Percentiles rank a stretch among this genome's conserved stretches.
These are phyloP conservation scores for Halyomorpha halys DNA, from an alignment of 1,140 invertebrate species.

Conservation along the genomic window DNA sequence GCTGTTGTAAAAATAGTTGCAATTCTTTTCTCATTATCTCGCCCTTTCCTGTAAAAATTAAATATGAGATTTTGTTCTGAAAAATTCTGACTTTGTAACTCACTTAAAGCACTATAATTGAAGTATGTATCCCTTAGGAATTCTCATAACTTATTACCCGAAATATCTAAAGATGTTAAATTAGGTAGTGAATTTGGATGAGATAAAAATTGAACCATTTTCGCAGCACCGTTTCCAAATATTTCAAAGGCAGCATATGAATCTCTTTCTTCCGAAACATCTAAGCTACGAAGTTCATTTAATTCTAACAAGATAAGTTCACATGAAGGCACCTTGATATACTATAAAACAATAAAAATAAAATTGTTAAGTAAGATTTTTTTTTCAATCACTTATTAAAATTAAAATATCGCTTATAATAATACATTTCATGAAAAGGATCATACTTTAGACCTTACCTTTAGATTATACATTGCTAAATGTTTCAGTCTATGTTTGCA, in stretches of 20 bases:
- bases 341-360: constrained; percentile 10
- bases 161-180: constrained; percentile 56
- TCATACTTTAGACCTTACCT: constrained; percentile 34
- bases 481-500: constrained; percentile 51
- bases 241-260: constrained; percentile 40
- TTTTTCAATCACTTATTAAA: neutral
- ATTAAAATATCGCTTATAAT: neutral
- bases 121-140: too few relatives aligned
- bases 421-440: too few relatives aligned
- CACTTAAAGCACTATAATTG: too few relatives aligned
- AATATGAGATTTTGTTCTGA: too few relatives aligned
- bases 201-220: constrained; percentile 42
- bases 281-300: constrained; percentile 48
- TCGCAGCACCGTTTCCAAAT: constrained; percentile 36
- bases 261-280: constrained; percentile 53
- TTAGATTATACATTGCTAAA: constrained; percentile 54
- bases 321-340: constrained; percentile 41
- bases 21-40: constrained; percentile 45
- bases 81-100: neutral
- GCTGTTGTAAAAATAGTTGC: constrained; percentile 41
- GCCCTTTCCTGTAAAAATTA: constrained; percentile 39
- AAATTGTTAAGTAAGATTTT: neutral
- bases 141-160: constrained; percentile 37
- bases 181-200: constrained; percentile 45
- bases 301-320: constrained; percentile 44